phyloP scores from a whole-genome alignment of 2,113 vertebrate genomes.

The Melanocharis versteri region DNA sequence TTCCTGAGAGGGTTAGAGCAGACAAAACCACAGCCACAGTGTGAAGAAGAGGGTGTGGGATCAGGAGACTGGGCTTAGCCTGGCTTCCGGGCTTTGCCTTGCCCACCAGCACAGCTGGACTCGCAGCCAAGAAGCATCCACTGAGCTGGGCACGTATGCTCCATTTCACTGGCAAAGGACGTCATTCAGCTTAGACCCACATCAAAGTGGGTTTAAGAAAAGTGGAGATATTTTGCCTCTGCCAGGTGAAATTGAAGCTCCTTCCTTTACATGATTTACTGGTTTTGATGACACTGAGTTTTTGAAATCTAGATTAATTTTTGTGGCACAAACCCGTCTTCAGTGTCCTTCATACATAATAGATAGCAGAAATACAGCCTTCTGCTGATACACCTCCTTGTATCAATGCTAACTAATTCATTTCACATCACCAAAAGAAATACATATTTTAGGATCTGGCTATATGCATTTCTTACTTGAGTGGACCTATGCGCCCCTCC shows the following conservation, averaged over 20 bases:
- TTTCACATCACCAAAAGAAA: not conserved
- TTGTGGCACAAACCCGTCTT: not conserved
- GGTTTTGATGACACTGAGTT: not conserved
- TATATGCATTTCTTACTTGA: not conserved
- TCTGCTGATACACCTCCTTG: not conserved
- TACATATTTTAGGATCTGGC: not conserved
- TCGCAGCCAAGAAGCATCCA: not conserved
- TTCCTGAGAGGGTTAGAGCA: not conserved
- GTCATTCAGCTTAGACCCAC: not conserved
- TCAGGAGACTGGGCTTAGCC: not conserved
- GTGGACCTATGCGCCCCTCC: not conserved
- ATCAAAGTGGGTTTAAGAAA: not conserved
- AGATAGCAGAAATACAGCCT: not conserved
- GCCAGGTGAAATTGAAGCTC: not conserved
- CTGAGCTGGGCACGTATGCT: not conserved
- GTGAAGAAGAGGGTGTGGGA: not conserved
- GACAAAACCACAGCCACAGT: not conserved
- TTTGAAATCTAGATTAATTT: not conserved
- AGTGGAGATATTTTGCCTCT: not conserved
- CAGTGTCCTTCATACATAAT: conserved; percentile 2
- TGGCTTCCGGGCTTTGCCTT: not conserved
- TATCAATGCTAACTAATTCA: not conserved
- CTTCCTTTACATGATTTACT: not conserved
- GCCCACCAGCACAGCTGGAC: not conserved
- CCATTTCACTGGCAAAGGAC: not conserved